Evolutionary conservation across 2,113 vertebrate species (phyloP).

Genomic region (Colinus virginianus): DNA sequence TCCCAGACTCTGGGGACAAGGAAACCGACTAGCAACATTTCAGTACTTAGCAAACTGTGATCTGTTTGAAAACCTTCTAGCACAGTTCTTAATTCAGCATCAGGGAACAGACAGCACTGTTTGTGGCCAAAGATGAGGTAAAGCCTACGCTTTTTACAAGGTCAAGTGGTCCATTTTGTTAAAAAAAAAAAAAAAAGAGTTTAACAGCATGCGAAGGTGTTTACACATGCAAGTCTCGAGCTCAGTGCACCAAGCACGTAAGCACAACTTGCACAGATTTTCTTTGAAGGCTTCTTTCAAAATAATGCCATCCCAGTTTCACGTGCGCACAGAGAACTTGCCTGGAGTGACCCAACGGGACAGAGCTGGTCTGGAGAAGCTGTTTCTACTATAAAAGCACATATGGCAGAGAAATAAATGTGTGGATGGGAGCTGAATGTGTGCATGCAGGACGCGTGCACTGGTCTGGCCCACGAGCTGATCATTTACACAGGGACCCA

Average conservation of each 20-base stretch:
- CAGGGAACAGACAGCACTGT: not conserved
- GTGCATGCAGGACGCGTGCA: not conserved
- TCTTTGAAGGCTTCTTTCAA: not conserved
- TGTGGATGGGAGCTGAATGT: not conserved
- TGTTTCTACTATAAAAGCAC: not conserved
- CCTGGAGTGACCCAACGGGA: not conserved
- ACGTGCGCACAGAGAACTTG: not conserved
- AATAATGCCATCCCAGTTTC: not conserved
- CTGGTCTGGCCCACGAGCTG: not conserved
- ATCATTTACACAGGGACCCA: not conserved
- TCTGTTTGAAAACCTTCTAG: constrained; percentile 48
- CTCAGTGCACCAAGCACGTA: not conserved
- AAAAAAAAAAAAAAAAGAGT: not conserved
- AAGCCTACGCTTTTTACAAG: not conserved
- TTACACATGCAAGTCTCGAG: not conserved
- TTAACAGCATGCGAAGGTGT: not conserved
- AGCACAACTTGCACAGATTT: not conserved
- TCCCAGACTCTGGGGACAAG: constrained; percentile 55
- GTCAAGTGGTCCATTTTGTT: not conserved
- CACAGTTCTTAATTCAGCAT: constrained; percentile 27
- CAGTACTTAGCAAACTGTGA: constrained; percentile 46
- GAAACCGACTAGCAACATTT: constrained; percentile 51
- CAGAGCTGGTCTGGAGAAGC: not conserved
- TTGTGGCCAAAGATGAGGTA: not conserved
- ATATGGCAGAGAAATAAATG: not conserved